These are phyloP conservation scores for Drosophila pruinosa DNA, from an alignment of 1,140 invertebrate species.

Conservation along the genomic window DNA sequence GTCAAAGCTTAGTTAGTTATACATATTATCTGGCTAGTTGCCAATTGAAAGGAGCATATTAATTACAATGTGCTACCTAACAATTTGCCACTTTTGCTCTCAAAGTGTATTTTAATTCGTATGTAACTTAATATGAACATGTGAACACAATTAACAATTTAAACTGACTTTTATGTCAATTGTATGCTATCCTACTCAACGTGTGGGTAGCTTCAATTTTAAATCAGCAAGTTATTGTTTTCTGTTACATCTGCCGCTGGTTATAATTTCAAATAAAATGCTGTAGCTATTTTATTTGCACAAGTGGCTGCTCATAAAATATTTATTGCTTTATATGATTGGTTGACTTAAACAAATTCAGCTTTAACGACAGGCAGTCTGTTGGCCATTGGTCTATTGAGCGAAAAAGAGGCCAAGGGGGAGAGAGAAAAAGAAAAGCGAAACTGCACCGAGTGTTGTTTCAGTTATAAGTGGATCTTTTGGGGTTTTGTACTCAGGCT, in stretches of 20 bases:
- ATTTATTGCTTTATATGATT: conserved; percentile 11
- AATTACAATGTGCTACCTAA: too few relatives aligned
- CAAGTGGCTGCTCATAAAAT: neutral
- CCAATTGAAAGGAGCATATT: too few relatives aligned
- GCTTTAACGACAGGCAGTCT: neutral
- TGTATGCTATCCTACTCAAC: too few relatives aligned
- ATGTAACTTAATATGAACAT: too few relatives aligned
- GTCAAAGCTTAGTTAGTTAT: too few relatives aligned
- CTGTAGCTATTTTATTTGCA: conserved; percentile 1
- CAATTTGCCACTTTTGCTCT: too few relatives aligned
- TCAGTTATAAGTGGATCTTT: neutral
- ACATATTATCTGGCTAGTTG: too few relatives aligned
- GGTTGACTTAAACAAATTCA: conserved; percentile 1
- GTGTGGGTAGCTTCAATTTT: too few relatives aligned
- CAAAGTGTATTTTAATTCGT: too few relatives aligned
- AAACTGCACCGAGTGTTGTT: neutral
- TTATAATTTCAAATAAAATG: conserved; percentile 4
- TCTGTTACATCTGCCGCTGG: neutral
- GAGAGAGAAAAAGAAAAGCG: neutral
- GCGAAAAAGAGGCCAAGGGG: neutral
- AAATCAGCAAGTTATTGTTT: neutral
- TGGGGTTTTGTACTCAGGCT: neutral
- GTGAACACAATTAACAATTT: too few relatives aligned
- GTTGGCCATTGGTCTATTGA: neutral
- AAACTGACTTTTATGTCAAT: too few relatives aligned